Evolutionary conservation across 2,113 vertebrate genomes (phyloP).

Genomic region (Zosterops borbonicus): DNA sequence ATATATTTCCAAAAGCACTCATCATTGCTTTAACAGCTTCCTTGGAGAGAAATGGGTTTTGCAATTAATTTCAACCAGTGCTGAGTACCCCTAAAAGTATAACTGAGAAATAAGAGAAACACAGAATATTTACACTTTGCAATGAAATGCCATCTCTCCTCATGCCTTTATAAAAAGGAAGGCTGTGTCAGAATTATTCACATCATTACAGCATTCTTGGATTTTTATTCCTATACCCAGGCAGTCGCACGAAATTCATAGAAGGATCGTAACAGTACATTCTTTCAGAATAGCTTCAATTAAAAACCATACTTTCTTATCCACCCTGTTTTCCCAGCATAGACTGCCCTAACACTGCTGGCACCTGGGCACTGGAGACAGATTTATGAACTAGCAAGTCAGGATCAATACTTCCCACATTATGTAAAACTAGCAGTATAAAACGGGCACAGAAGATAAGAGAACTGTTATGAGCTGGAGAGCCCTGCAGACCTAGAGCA

Average conservation of each 20-base stretch:
- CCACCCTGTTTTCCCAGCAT: not conserved
- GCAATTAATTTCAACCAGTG: not conserved
- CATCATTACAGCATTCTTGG: not conserved
- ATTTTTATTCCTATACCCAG: not conserved
- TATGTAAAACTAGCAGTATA: not conserved
- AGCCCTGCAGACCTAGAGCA: not conserved
- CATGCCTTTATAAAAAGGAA: not conserved
- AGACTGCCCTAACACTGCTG: not conserved
- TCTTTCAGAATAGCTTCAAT: not conserved
- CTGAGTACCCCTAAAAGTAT: not conserved
- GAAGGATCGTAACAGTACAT: not conserved
- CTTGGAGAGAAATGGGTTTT: not conserved
- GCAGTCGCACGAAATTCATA: accelerated
- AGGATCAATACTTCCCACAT: not conserved
- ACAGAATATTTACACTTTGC: not conserved
- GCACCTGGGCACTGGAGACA: not conserved
- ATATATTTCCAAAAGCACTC: not conserved
- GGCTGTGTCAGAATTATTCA: not conserved
- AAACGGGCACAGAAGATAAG: not conserved
- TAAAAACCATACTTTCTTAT: not conserved
- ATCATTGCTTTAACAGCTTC: not conserved
- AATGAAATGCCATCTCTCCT: not conserved
- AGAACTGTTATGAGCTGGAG: not conserved
- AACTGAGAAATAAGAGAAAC: not conserved
- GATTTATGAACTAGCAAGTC: not conserved